phyloP scores from a whole-genome alignment of 2,888 invertebrate genomes.

The Lampropteryx suffumata region DNA sequence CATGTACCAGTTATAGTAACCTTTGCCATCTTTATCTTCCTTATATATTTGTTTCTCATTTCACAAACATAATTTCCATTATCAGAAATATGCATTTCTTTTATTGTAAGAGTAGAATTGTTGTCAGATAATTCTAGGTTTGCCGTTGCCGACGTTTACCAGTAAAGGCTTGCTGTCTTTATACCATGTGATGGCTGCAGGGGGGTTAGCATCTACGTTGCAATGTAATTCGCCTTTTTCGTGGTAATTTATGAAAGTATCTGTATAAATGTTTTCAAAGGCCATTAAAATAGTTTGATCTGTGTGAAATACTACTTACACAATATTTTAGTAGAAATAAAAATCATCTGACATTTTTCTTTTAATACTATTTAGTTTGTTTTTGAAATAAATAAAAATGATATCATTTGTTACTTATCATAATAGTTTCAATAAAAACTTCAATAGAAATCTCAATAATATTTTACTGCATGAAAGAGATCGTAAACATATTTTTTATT shows the following conservation, averaged over 20 bases:
- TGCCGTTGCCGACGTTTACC: neutral
- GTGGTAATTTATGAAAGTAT: constrained; percentile 1
- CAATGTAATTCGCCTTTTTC: constrained; percentile 8
- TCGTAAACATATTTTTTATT: no score
- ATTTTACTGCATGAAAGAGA: no score
- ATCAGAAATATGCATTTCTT: constrained; percentile 1
- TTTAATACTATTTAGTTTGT: no score
- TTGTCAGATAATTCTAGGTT: constrained; percentile 10
- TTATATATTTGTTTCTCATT: neutral
- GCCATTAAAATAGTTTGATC: no score
- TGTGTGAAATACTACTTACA: no score
- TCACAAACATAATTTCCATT: constrained; percentile 15
- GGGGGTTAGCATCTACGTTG: constrained; percentile 11
- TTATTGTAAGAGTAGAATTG: constrained; percentile 13
- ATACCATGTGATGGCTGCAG: constrained; percentile 15
- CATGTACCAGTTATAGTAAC: constrained; percentile 11
- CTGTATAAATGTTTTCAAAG: constrained; percentile 9
- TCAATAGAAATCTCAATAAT: no score
- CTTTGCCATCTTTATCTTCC: neutral
- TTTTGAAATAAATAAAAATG: no score
- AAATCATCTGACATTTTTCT: no score
- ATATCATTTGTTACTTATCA: no score
- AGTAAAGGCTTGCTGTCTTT: constrained; percentile 7
- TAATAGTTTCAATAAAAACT: no score
- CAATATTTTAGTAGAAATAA: no score